These are phyloP conservation scores for Ophonus ardosiacus DNA, from an alignment of 2,888 invertebrate genomes.

Conservation along the genomic window DNA sequence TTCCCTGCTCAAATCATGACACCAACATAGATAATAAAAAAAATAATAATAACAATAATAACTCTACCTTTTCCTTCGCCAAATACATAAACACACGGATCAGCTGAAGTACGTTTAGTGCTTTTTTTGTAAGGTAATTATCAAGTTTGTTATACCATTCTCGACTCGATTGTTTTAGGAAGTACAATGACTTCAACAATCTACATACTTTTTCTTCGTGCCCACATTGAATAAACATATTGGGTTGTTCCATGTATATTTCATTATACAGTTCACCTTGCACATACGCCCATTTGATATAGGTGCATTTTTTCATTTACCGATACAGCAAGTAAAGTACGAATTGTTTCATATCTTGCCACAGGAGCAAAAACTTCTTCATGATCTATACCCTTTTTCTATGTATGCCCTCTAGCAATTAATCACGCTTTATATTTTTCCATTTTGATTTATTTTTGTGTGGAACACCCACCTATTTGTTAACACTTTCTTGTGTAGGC, in stretches of 20 bases:
- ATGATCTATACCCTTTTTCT: constrained; percentile 66
- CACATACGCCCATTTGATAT: constrained; percentile 67
- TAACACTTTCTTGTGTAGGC: constrained; percentile 64
- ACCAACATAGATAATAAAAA: too few species aligned
- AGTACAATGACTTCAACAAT: constrained; percentile 65
- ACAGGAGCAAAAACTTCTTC: constrained; percentile 67
- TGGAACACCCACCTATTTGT: constrained; percentile 66
- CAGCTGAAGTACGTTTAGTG: constrained; percentile 51
- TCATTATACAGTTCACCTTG: constrained; percentile 66
- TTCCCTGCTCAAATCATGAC: constrained; percentile 65
- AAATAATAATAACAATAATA: constrained; percentile 58
- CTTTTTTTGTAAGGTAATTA: constrained; percentile 17
- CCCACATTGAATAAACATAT: constrained; percentile 59
- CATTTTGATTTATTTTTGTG: constrained; percentile 63
- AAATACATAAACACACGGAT: constrained; percentile 66
- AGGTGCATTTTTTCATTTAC: constrained; percentile 67
- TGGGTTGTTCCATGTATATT: constrained; percentile 65
- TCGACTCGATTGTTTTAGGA: constrained; percentile 66
- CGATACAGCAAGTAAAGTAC: constrained; percentile 65
- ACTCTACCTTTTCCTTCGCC: constrained; percentile 28
- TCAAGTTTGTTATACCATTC: constrained; percentile 64
- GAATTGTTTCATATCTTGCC: constrained; percentile 66
- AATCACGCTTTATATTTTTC: constrained; percentile 61
- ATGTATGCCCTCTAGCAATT: constrained; percentile 66
- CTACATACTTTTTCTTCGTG: constrained; percentile 66